These are phyloP conservation scores for Sphecodes monilicornis DNA, from an alignment of 2,888 invertebrate species.

Conservation along the genomic window DNA sequence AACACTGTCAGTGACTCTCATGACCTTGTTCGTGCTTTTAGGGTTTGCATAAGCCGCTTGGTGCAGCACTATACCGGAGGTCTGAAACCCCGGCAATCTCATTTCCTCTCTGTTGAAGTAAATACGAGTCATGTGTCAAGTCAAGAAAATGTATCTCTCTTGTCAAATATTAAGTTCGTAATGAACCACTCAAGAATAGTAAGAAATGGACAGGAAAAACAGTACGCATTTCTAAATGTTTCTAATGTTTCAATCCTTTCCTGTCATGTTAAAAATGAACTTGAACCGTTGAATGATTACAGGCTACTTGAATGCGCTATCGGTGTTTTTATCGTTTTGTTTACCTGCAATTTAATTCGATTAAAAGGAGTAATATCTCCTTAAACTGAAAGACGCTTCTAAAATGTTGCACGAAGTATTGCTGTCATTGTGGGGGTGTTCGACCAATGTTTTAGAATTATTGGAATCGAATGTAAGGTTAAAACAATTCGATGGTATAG, in stretches of 20 bases:
- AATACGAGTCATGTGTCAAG: background rate
- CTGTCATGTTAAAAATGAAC: background rate
- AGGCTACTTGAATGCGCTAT: constrained; percentile 21
- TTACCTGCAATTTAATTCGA: constrained; percentile 23
- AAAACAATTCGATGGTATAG: background rate
- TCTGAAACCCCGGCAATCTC: too few relatives aligned
- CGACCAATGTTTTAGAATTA: constrained; percentile 79
- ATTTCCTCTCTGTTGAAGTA: background rate
- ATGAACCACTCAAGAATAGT: constrained; percentile 16
- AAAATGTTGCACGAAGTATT: constrained; percentile 89
- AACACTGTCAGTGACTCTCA: too few relatives aligned
- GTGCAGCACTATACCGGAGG: too few relatives aligned
- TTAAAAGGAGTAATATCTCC: background rate
- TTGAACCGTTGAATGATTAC: constrained; percentile 9
- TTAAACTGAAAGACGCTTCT: background rate
- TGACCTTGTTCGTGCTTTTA: too few relatives aligned
- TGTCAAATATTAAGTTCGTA: background rate
- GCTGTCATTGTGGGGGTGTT: constrained; percentile 88
- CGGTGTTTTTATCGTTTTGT: background rate
- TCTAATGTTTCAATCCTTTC: background rate
- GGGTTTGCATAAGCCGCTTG: too few relatives aligned
- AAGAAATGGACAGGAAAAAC: constrained; percentile 28
- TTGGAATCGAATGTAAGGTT: constrained; percentile 78
- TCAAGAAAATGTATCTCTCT: background rate
- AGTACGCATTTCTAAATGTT: constrained; percentile 11